Evolutionary conservation across 2,113 vertebrate genomes (phyloP).

Genomic region (Erinaceus europaeus): DNA sequence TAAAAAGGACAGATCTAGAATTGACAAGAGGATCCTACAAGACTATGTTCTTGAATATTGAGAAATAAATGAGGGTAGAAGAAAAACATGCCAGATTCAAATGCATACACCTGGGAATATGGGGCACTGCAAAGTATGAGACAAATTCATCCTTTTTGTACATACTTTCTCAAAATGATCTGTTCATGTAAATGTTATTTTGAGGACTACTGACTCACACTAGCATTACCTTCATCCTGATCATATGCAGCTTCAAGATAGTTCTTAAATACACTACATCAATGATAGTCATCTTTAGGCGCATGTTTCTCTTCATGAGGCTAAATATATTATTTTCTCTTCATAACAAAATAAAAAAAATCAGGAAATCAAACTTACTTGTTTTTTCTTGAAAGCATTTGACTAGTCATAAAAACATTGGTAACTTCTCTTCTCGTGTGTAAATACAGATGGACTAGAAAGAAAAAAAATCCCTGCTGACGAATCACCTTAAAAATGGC

Average conservation of each 20-base stretch:
- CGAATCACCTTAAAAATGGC: background rate
- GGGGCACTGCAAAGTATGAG: background rate
- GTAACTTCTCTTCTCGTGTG: conserved; percentile 16
- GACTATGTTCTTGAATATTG: background rate
- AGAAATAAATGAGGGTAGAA: background rate
- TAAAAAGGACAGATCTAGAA: background rate
- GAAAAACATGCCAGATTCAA: conserved; percentile 4
- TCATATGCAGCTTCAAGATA: background rate
- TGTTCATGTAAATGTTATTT: conserved; percentile 11
- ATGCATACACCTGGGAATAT: background rate
- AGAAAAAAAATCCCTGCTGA: conserved; percentile 28
- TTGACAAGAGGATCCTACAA: background rate
- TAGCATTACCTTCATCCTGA: conserved; percentile 23
- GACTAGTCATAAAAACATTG: conserved; percentile 24
- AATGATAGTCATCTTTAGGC: background rate
- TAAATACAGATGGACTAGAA: conserved; percentile 2
- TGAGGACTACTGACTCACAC: conserved; percentile 24
- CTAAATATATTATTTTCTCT: conserved; percentile 33
- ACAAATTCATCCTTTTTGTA: background rate
- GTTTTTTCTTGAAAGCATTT: conserved; percentile 49
- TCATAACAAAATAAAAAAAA: conserved; percentile 51
- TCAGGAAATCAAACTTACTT: conserved; percentile 47
- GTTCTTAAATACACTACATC: background rate
- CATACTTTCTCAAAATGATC: conserved; percentile 3
- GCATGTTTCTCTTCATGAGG: background rate